Base-by-base conservation (phyloP, 2,113 vertebrate genomes). In the Cygnus atratus region DNA sequence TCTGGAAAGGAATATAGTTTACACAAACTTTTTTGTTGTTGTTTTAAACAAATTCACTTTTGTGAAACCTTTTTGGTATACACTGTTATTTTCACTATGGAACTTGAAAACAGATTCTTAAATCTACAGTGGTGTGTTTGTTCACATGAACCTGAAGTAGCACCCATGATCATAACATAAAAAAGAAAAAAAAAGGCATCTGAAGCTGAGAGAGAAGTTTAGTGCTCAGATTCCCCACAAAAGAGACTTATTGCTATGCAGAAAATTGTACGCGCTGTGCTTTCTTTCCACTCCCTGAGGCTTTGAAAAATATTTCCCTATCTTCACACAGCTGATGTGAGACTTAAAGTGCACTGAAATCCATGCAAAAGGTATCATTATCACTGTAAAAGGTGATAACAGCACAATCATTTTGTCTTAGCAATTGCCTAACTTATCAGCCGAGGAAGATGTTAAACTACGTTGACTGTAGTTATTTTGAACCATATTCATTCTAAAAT, bases 71-170 rank as follows among this genome's bases (percentile, higher is more conserved):
- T 87, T 66, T 37, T 33, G 8, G 21, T 24, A 74, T 65, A 92
- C 5, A 20, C 3, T 52, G n/a, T 37, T 41, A 85, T 52, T 92
- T 90, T 71, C 84, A 31, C 57, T 31, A 18, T 28, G 35, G 6
- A 83, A 93, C 21, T 58, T 83, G 19, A 86, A 88, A 86, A 57
- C 25, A 66, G 25, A 25, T 80, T 93, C 91, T 92, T 92, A 72
- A 88, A 62, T 61, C 63, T 94, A 93, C 11, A 87, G 54, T n/a
- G 67, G 81, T 72, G 78, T 55, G 8, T 80, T 86, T 93, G 55
- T 70, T 96, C 92, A 82, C 70, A 90, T 96, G 90, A 95, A 85
- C 41, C 78, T 84, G 63, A 62, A 96, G 74, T 21, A 72, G 87
- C 52, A 87, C 31, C 70, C 28, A 78, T 55, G 89, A 93, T 80